phyloP scores from a whole-genome alignment of 2,888 invertebrate genomes.

The Nematopogon swammerdamellus region DNA sequence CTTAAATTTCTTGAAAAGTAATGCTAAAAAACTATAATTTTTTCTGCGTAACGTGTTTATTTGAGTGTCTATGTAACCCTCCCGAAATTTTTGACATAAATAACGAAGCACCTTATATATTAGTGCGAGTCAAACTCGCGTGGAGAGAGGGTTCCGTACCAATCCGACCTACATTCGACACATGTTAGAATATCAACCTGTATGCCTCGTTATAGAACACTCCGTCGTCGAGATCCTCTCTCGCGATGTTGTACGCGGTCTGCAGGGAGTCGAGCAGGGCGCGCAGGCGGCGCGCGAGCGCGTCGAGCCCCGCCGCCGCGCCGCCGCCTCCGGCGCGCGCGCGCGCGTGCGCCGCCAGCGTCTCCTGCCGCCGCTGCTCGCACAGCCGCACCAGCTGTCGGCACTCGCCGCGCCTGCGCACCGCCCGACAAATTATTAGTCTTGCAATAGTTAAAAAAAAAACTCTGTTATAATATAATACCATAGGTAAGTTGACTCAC shows the following conservation, averaged over 20 bases:
- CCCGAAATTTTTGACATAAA: too few relatives aligned
- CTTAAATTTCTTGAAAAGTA: too few relatives aligned
- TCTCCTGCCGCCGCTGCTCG: slow-evolving; percentile 69
- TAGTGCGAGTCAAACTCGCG: too few relatives aligned
- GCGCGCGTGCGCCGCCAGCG: slow-evolving; percentile 58
- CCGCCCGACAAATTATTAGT: not conserved
- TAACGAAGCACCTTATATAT: too few relatives aligned
- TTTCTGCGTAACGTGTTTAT: too few relatives aligned
- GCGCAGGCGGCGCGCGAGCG: slow-evolving; percentile 53
- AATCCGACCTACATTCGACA: too few relatives aligned
- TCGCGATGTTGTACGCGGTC: slow-evolving; percentile 71
- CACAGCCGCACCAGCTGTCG: slow-evolving; percentile 74
- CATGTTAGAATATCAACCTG: too few relatives aligned
- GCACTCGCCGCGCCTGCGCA: slow-evolving; percentile 70
- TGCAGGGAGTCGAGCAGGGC: slow-evolving; percentile 60
- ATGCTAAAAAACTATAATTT: too few relatives aligned
- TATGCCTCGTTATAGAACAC: slow-evolving; percentile 78
- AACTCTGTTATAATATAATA: not conserved
- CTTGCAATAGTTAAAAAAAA: too few relatives aligned
- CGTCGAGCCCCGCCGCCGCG: slow-evolving; percentile 53
- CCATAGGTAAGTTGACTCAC: not conserved
- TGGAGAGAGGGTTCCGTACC: too few relatives aligned
- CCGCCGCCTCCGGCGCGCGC: slow-evolving; percentile 34
- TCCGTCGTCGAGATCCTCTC: slow-evolving; percentile 72
- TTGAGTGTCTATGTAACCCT: too few relatives aligned